Evolutionary conservation across 2,888 invertebrate species (phyloP), one percentile per base, ranked within the genome.

Genomic region (Drosophila kambysellisi): DNA sequence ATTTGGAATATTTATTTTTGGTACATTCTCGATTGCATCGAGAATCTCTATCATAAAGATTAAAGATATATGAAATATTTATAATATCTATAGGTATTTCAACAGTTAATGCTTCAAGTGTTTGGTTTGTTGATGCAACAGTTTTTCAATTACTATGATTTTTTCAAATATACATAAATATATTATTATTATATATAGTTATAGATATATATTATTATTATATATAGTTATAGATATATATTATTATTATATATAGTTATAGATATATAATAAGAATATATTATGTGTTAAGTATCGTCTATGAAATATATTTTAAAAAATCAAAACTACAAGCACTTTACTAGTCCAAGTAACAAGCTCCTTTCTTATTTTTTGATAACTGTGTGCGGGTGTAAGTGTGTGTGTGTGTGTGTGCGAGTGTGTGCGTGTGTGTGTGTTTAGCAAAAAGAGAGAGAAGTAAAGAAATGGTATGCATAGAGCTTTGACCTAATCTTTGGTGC

Each of bases 401-500:
- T 39, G 61, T 62, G 60, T 57, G 51, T 74, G 63, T 73, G 60
- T 73, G 70, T 81, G 25, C 2, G 25, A 2, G 25, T 25, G 25
- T 25, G 25, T 25, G 25, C 2, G 25, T 2, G 51, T 74, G 63
- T 73, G 60, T 73, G 70, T 81, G 67, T 69, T 80, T 73, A 81
- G 89, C 81, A 74, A 71, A 86, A 87, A 72, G 53, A 59, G 61
- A 32, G 76, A n/a, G 25, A n/a, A 37, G 37, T 29, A n/a, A 29
- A 39, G 74, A 74, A 75, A 70, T 83, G 69, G 83, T 80, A 86
- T 89, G 89, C 86, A 89, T 79, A 90, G 90, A 90, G 86, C 90
- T 90, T 90, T 86, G 86, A 90, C 86, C 86, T 90, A 86, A 86
- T 89, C 86, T 86, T 87, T 79, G 84, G 71, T 90, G 90, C 90